Evolutionary conservation across 2,797 vertebrate species (phyloP).

Genomic region (Pelodytes ibericus): DNA sequence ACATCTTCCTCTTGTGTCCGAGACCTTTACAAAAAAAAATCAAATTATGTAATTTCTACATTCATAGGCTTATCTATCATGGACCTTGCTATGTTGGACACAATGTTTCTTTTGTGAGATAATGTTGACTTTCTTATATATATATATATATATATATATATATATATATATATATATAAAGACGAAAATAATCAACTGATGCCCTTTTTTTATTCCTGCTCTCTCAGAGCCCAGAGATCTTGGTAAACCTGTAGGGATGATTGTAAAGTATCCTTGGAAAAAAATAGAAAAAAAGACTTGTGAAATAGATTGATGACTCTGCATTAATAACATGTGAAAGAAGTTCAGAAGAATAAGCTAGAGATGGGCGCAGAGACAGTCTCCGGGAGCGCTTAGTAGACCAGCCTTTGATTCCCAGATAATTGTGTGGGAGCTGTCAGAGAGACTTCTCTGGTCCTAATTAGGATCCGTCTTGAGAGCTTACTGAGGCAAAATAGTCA

Average conservation of each 20-base stretch:
- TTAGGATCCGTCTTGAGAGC: conserved; percentile 61
- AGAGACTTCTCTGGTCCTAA: conserved; percentile 61
- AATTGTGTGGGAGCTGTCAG: conserved; percentile 58
- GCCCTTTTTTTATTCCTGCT: no score
- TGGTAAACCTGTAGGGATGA: conserved; percentile 27
- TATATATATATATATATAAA: no score
- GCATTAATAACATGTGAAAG: conserved; percentile 68
- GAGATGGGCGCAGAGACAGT: conserved; percentile 33
- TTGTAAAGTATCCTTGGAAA: conserved; percentile 46
- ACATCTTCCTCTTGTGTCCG: no score
- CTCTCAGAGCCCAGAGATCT: conserved; percentile 12
- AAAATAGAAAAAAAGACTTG: conserved; percentile 56
- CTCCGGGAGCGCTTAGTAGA: conserved; percentile 52
- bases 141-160: no score
- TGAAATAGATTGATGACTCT: conserved; percentile 75
- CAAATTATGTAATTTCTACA: no score
- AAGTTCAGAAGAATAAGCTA: conserved; percentile 69
- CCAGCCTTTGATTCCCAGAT: conserved; percentile 60
- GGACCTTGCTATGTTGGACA: no score
- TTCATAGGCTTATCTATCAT: no score
- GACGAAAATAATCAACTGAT: no score
- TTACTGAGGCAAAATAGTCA: conserved; percentile 57
- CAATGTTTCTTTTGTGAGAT: no score
- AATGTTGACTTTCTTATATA: no score
- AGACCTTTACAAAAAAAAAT: no score